Conservation (phyloP, 2,797 vertebrate species). For the Hyperoplus lanceolatus region DNA sequence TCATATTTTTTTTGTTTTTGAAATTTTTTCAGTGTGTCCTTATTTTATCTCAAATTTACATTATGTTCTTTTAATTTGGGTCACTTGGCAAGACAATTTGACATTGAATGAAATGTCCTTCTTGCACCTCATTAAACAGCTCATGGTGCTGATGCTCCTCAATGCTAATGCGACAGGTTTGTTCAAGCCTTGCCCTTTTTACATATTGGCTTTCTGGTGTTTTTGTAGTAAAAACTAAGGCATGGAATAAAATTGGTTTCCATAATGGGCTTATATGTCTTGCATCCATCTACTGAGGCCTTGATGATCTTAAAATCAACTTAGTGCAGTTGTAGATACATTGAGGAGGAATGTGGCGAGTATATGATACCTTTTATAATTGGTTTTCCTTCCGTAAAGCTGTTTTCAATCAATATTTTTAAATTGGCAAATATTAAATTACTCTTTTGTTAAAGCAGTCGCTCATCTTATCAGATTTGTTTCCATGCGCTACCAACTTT, state of each 20-base stretch:
- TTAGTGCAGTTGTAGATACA: background rate
- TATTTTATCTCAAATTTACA: conserved; percentile 30
- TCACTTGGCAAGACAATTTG: conserved; percentile 51
- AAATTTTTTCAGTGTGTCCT: background rate
- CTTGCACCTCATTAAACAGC: conserved; percentile 27
- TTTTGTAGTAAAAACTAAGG: conserved; percentile 45
- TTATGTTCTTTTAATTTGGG: conserved; percentile 33
- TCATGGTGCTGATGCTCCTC: conserved; percentile 16
- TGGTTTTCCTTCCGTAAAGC: background rate
- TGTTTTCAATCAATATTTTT: background rate
- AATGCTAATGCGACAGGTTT: conserved; percentile 21
- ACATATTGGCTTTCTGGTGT: conserved; percentile 37
- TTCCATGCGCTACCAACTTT: background rate
- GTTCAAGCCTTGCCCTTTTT: conserved; percentile 40
- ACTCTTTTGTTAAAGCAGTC: background rate
- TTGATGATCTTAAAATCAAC: background rate
- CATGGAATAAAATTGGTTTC: conserved; percentile 58
- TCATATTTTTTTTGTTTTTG: background rate
- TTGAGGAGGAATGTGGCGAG: conserved; percentile 6
- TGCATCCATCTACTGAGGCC: conserved; percentile 4
- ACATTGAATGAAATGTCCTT: conserved; percentile 33
- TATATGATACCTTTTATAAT: background rate
- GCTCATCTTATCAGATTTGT: background rate
- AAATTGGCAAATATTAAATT: background rate
- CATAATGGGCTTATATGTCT: conserved; percentile 19